Conservation (phyloP, 2,888 invertebrate genomes). For the Monoplex corrugatus region DNA sequence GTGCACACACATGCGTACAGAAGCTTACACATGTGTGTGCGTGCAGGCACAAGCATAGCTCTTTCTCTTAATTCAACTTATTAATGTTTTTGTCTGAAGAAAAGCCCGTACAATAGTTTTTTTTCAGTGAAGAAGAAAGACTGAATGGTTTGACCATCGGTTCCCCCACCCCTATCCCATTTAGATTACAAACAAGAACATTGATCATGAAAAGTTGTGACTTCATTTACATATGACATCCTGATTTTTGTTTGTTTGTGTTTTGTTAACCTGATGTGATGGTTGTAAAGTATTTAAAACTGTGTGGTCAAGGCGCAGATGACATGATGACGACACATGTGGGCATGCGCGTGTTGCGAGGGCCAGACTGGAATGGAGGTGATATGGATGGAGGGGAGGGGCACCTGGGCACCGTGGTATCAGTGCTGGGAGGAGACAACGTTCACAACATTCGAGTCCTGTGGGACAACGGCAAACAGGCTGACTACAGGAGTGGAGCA, state of each 20-base stretch:
- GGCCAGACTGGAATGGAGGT: conserved; percentile 76
- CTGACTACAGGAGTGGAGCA: conserved; percentile 89
- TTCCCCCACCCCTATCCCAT: no score
- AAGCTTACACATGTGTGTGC: no score
- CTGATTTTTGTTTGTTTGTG: no score
- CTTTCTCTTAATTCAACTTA: no score
- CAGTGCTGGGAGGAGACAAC: conserved; percentile 86
- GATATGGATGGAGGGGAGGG: conserved; percentile 78
- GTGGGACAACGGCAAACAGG: conserved; percentile 86
- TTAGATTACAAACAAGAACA: background rate
- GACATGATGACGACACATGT: conserved; percentile 26
- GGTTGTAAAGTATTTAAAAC: no score
- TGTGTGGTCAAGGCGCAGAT: background rate
- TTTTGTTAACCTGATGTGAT: background rate
- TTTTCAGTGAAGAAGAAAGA: no score
- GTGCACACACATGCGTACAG: no score
- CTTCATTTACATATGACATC: background rate
- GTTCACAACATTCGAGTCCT: conserved; percentile 91
- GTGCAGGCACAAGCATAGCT: no score
- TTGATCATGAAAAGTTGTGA: background rate
- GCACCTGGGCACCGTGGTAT: conserved; percentile 82
- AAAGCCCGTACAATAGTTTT: no score
- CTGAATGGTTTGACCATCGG: no score
- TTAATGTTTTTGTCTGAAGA: no score
- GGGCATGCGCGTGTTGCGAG: conserved; percentile 78